Percentiles rank a stretch among this genome's conserved stretches.
phyloP scores from a whole-genome alignment of 2,888 invertebrate genomes.

The Macrosiphum euphorbiae region DNA sequence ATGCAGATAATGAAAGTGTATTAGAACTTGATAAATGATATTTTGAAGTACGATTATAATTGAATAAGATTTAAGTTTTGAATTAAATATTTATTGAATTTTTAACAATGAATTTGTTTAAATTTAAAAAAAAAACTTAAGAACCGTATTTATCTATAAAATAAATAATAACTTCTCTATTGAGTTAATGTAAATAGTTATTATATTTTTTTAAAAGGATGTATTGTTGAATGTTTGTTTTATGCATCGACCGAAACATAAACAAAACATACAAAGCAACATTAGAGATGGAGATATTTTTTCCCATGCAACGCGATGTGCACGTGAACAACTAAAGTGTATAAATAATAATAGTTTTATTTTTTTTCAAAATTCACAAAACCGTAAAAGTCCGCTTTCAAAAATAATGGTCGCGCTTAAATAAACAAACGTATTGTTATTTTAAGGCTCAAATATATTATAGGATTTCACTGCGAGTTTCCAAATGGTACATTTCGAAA shows the following conservation, averaged over 20 bases:
- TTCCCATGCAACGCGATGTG: neutral
- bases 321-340: neutral
- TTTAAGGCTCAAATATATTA: slow-evolving; percentile 2
- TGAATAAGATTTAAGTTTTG: neutral
- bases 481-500: neutral
- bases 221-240: neutral
- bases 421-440: slow-evolving; percentile 28
- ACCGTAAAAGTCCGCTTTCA: neutral
- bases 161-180: neutral
- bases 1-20: neutral
- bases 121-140: neutral
- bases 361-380: slow-evolving; percentile 1
- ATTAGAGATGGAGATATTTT: neutral
- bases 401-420: slow-evolving; percentile 20
- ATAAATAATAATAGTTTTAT: slow-evolving; percentile 18
- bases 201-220: neutral
- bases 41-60: neutral
- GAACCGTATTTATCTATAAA: neutral
- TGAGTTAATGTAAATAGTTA: neutral
- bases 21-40: neutral
- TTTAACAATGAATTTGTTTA: neutral
- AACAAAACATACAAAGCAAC: neutral
- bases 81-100: neutral
- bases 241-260: neutral
- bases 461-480: neutral